These are phyloP conservation scores for Drosophila dives DNA, from an alignment of 2,888 invertebrate genomes.

Conservation along the genomic window DNA sequence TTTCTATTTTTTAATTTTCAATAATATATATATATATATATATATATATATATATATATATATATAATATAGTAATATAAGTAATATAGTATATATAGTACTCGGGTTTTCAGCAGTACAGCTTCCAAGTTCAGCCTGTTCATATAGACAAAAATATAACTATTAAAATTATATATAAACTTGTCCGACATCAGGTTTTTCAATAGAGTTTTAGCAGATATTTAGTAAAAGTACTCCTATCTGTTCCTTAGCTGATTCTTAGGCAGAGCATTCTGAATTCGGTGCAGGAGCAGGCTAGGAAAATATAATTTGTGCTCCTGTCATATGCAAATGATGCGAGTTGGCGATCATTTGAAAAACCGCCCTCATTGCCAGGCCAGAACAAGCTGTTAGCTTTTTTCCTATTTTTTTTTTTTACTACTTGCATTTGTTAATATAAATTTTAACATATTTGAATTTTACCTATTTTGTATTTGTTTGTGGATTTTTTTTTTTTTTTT, in stretches of 20 bases:
- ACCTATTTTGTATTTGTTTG: not conserved
- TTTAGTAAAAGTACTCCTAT: not conserved
- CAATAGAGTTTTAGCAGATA: not conserved
- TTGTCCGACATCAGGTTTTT: too few relatives aligned
- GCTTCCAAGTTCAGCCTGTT: too few relatives aligned
- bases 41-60: too few relatives aligned
- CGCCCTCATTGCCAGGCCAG: constrained; percentile 35
- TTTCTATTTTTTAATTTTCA: too few relatives aligned
- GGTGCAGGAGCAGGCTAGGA: not conserved
- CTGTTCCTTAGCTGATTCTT: too few relatives aligned
- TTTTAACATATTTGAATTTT: not conserved
- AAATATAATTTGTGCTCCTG: constrained; percentile 13
- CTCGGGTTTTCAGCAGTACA: too few relatives aligned
- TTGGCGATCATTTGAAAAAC: constrained; percentile 43
- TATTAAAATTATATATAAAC: too few relatives aligned
- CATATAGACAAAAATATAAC: too few relatives aligned
- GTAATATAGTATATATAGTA: too few relatives aligned
- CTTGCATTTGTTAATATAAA: constrained; percentile 7
- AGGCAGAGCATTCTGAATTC: constrained; percentile 8
- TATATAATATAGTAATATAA: too few relatives aligned
- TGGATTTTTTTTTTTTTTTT: not conserved
- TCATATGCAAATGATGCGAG: constrained; percentile 46
- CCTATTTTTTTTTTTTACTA: constrained; percentile 11
- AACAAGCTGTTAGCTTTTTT: constrained; percentile 66
- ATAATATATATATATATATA: too few relatives aligned